Percentiles rank a stretch among this genome's conserved stretches.
phyloP scores from a whole-genome alignment of 1,140 invertebrate genomes.

The Chlorops oryzae region DNA sequence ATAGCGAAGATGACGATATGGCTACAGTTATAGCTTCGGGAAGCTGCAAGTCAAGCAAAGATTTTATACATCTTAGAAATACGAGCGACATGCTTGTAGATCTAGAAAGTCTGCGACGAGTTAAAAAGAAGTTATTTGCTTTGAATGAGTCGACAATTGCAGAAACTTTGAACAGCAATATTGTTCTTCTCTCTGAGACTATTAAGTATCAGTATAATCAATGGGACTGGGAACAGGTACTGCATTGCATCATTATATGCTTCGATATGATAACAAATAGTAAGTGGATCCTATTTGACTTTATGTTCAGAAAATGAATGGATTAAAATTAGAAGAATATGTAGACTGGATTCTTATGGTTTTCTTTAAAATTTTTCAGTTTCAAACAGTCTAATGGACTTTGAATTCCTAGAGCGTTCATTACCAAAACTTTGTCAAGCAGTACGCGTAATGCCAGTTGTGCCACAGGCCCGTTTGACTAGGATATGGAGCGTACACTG shows the following conservation, averaged over 20 bases:
- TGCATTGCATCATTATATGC: constrained; percentile 79
- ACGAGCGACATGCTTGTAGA: constrained; percentile 52
- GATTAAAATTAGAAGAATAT: too few species aligned
- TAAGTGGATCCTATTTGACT: too few species aligned
- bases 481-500: constrained; percentile 71
- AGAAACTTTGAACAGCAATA: constrained; percentile 73
- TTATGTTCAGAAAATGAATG: too few species aligned
- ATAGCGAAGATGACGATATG: constrained; percentile 11
- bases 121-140: constrained; percentile 57
- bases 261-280: constrained; percentile 82
- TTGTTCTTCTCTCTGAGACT: constrained; percentile 58
- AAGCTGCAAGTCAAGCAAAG: too few species aligned
- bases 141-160: constrained; percentile 47
- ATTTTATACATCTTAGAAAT: too few species aligned
- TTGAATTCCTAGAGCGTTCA: constrained; percentile 76
- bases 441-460: constrained; percentile 62
- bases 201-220: constrained; percentile 36
- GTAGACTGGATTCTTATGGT: too few species aligned
- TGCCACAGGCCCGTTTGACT: constrained; percentile 73
- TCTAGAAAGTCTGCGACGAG: constrained; percentile 57
- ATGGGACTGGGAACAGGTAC: constrained; percentile 50
- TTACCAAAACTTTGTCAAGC: constrained; percentile 77
- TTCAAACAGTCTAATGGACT: constrained; percentile 51
- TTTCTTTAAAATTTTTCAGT: too few species aligned
- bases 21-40: too few species aligned